Conservation (phyloP, 2,797 vertebrate species). For the Apogon hyalosoma region DNA sequence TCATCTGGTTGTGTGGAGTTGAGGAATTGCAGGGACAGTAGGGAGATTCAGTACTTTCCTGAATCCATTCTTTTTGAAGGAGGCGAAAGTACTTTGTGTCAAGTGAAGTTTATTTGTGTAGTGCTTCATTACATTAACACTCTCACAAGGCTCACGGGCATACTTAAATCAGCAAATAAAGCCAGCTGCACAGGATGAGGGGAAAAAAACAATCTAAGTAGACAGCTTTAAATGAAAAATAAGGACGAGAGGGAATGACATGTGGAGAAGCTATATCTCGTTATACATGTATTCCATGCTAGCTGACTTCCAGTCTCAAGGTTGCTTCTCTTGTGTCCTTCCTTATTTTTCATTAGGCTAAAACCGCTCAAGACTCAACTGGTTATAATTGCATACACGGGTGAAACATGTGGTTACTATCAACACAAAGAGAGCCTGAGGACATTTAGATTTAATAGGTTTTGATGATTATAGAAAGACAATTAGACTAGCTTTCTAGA, state of each 20-base stretch:
- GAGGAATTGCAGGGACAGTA: slow-evolving; percentile 13
- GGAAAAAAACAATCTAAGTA: neutral
- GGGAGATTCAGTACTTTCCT: slow-evolving; percentile 10
- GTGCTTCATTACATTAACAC: slow-evolving; percentile 26
- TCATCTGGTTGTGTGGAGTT: slow-evolving; percentile 15
- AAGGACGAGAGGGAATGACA: neutral
- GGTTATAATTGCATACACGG: slow-evolving; percentile 13
- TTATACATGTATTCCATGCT: neutral
- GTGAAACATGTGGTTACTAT: slow-evolving; percentile 36
- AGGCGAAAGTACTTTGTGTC: slow-evolving; percentile 13
- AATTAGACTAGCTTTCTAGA: slow-evolving; percentile 20
- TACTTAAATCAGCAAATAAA: slow-evolving; percentile 9
- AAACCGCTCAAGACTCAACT: slow-evolving; percentile 38
- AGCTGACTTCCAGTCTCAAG: slow-evolving; percentile 6
- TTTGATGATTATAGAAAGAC: slow-evolving; percentile 40
- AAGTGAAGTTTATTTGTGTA: slow-evolving; percentile 18
- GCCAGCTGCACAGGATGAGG: slow-evolving; percentile 4
- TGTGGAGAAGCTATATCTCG: neutral
- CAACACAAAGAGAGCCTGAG: slow-evolving; percentile 14
- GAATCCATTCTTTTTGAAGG: slow-evolving; percentile 23
- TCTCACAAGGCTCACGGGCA: slow-evolving; percentile 17
- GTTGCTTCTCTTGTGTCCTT: slow-evolving; percentile 18
- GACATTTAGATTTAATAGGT: slow-evolving; percentile 40
- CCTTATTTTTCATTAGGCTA: slow-evolving; percentile 22
- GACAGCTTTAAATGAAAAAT: neutral